Conservation (phyloP, 2,888 invertebrate species). For the Euphydryas editha region DNA sequence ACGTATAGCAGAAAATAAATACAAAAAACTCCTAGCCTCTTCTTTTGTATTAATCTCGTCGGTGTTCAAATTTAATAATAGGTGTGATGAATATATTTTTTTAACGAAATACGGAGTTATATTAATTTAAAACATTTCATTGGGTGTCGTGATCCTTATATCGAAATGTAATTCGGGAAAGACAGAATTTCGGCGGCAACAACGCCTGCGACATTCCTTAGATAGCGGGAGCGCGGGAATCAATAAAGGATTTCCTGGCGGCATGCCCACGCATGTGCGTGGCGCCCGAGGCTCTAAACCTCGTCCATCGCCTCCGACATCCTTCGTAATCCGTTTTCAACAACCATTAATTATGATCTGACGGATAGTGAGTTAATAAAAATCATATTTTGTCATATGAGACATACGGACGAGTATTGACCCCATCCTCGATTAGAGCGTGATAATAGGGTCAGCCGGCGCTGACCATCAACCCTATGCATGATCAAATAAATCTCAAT, state of each 20-base stretch:
- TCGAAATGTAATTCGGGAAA: conserved; percentile 67
- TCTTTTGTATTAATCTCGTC: not conserved
- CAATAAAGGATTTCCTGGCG: conserved; percentile 84
- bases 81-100: conserved; percentile 2
- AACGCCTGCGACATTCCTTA: conserved; percentile 80
- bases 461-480: conserved; percentile 69
- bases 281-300: conserved; percentile 52
- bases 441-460: conserved; percentile 48
- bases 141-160: conserved; percentile 61
- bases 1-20: not conserved
- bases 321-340: conserved; percentile 38
- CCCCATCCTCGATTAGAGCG: conserved; percentile 21
- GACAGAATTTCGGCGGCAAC: conserved; percentile 74
- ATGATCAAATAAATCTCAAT: conserved; percentile 78
- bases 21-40: not conserved
- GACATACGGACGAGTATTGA: not conserved
- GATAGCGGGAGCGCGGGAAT: conserved; percentile 81
- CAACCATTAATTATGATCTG: conserved; percentile 29
- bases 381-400: not conserved
- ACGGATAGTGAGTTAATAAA: conserved; percentile 5
- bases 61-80: conserved; percentile 6
- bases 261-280: conserved; percentile 83
- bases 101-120: conserved; percentile 30
- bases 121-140: conserved; percentile 46
- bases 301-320: conserved; percentile 47